These are phyloP conservation scores for Porphyrio hochstetteri DNA, from an alignment of 2,113 vertebrate species.

Conservation along the genomic window DNA sequence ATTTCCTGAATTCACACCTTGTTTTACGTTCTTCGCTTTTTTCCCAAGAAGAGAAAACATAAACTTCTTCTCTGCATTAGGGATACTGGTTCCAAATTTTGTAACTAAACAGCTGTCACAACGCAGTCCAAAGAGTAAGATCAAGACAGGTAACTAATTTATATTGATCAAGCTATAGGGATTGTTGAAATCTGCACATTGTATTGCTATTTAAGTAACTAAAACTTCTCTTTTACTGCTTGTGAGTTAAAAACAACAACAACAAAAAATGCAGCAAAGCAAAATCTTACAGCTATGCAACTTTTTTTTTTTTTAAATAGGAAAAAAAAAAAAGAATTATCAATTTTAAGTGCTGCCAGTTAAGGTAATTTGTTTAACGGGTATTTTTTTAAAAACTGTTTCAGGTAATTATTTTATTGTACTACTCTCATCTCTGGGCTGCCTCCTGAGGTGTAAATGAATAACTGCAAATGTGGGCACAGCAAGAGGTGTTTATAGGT, in stretches of 20 bases:
- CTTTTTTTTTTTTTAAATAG: constrained; percentile 65
- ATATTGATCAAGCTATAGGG: constrained; percentile 46
- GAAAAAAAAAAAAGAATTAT: constrained; percentile 52
- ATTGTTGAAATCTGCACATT: constrained; percentile 43
- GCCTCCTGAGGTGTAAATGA: constrained; percentile 63
- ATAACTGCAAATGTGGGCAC: constrained; percentile 55
- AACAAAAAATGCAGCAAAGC: constrained; percentile 65
- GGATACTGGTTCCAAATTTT: constrained; percentile 61
- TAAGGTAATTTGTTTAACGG: constrained; percentile 79
- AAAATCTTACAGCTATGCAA: constrained; percentile 82
- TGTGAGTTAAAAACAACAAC: constrained; percentile 20
- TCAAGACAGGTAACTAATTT: constrained; percentile 66
- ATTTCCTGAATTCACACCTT: constrained; percentile 64
- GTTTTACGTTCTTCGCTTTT: constrained; percentile 60
- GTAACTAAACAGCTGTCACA: constrained; percentile 71
- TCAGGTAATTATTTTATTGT: constrained; percentile 77
- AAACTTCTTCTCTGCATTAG: constrained; percentile 49
- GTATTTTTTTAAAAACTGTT: constrained; percentile 76
- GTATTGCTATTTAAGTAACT: constrained; percentile 56
- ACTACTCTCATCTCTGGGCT: constrained; percentile 74
- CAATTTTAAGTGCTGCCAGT: constrained; percentile 74
- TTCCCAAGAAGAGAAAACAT: constrained; percentile 52
- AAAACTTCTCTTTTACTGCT: constrained; percentile 60
- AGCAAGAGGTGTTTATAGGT: not conserved
- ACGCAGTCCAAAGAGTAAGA: constrained; percentile 76